phyloP scores from a whole-genome alignment of 2,113 vertebrate genomes.

The Reinhardtius hippoglossoides region DNA sequence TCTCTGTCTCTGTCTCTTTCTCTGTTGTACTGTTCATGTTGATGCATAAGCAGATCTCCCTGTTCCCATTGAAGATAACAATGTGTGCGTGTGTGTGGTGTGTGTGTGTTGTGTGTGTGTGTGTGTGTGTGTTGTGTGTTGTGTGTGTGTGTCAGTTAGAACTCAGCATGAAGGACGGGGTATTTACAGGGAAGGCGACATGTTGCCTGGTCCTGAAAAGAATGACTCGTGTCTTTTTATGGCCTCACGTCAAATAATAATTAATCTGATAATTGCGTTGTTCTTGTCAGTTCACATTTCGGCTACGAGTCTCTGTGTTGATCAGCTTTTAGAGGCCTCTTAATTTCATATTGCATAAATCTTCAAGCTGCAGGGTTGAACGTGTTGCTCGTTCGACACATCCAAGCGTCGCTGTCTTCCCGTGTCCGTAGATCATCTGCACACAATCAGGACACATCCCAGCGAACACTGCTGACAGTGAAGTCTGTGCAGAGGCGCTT shows the following conservation, averaged over 20 bases:
- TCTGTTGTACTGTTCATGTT: background rate
- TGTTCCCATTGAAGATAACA: background rate
- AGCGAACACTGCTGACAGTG: no score
- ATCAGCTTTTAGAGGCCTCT: background rate
- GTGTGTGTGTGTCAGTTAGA: no score
- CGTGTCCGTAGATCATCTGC: no score
- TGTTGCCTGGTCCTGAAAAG: background rate
- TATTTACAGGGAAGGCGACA: slow-evolving; percentile 30
- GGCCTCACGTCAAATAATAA: background rate
- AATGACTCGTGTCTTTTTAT: background rate
- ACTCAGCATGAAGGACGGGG: background rate
- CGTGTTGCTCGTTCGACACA: no score
- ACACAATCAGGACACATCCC: background rate
- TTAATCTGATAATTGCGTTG: background rate
- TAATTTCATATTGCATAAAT: background rate
- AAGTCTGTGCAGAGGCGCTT: no score
- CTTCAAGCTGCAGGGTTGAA: no score
- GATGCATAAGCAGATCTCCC: slow-evolving; percentile 10
- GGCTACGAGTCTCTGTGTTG: background rate
- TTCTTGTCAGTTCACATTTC: background rate
- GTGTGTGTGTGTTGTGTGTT: background rate
- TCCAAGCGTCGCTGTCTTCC: no score
- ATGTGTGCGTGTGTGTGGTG: no score
- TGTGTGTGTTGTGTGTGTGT: no score
- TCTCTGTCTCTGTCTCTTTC: background rate